Evolutionary conservation across 2,797 vertebrate genomes (phyloP), one percentile per base, ranked within the genome.

Genomic region (Uromys caudimaculatus): DNA sequence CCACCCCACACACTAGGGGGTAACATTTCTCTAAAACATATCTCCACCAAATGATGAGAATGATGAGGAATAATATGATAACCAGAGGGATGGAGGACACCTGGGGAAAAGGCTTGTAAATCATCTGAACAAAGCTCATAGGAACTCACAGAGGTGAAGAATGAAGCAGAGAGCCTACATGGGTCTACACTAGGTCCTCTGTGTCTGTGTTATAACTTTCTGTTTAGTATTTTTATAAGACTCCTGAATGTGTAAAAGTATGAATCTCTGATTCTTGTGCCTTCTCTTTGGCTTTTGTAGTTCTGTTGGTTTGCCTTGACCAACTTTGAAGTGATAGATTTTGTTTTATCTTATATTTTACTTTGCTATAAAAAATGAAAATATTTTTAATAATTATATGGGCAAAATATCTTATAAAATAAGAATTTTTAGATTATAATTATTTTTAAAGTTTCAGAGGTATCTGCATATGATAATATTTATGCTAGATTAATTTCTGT

Each of bases 321-420:
- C 10, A 35, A 47, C 9, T 6, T 64, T 0, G 0, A 32, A 47
- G 27, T 47, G 82, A 13, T 35, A 1, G 9, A 47, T 35, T 47
- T 47, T 29, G 24, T 12, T 64, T 84, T 56, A 24, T 38, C 4
- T 62, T 19, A 32, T 21, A 47, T 47, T 44, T 32, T 47, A 62
- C 47, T 62, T 84, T 84, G 14, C 29, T 3, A 47, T 84, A 87
- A 44, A 41, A 60, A 67, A 23, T 54, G 41, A 8, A 90, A 83
- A 50, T 76, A 29, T 10, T 27, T 52, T 64, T 88, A 47, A 62
- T 32, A 93, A 56, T 76, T 56, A 3, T 32, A 58, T 13, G 79
- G 54, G 8, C 67, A 86, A 92, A 86, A 12, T 77, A 27, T 38
- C 75, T 85, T 52, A 38, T 29, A 77, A 81, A 41, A 81, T 86